A percentile compares a stretch with the other conserved stretches of the same genome.
Conservation (phyloP, 2,113 vertebrate species). For the Syngnathus typhle region DNA sequence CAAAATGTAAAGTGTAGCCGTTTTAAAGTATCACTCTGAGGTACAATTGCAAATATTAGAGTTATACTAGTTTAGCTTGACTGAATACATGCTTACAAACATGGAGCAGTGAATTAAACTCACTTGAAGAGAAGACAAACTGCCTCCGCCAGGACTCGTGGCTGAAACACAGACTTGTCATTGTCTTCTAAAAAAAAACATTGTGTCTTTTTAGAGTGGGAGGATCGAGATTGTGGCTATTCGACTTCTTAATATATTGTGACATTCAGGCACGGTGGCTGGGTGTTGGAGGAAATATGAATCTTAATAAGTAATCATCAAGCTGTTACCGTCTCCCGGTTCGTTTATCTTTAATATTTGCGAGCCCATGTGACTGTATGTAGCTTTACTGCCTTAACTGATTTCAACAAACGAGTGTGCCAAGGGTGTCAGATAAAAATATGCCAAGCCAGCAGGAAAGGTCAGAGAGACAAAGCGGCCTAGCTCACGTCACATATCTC, state of each 20-base stretch:
- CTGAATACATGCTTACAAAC: constrained; percentile 8
- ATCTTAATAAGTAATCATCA: constrained; percentile 38
- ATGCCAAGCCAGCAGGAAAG: too few species aligned
- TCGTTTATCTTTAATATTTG: too few species aligned
- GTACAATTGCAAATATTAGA: constrained; percentile 24
- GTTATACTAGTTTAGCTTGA: constrained; percentile 35
- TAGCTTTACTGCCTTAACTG: too few species aligned
- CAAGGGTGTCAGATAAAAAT: too few species aligned
- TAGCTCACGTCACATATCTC: too few species aligned
- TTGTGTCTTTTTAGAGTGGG: constrained; percentile 36
- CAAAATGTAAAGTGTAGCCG: constrained; percentile 28
- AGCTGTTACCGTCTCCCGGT: constrained; percentile 10
- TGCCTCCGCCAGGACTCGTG: constrained; percentile 5
- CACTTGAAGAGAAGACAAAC: constrained; percentile 2
- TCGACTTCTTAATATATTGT: constrained; percentile 51
- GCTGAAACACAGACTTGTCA: constrained; percentile 24
- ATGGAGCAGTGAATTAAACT: background rate
- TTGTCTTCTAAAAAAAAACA: constrained; percentile 39
- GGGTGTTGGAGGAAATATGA: constrained; percentile 38
- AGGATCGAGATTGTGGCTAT: constrained; percentile 37
- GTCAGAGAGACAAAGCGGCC: too few species aligned
- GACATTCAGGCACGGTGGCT: constrained; percentile 50
- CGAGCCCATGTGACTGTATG: too few species aligned
- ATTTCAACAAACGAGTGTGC: too few species aligned
- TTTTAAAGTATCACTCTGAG: constrained; percentile 43